phyloP scores from a whole-genome alignment of 2,797 vertebrate genomes.

The Agapornis canus region DNA sequence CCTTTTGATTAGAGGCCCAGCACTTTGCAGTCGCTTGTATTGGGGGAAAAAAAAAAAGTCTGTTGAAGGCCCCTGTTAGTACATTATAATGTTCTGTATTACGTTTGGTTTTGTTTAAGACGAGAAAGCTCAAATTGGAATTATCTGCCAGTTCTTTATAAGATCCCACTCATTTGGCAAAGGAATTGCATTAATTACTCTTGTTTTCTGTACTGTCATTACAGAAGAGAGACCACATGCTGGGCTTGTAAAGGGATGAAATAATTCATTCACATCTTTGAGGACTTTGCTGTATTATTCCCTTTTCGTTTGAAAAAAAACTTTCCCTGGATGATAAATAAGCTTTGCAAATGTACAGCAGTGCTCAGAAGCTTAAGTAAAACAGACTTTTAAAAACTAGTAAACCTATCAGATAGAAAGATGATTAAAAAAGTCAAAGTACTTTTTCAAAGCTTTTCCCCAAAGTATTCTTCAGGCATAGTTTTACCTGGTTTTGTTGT shows the following conservation, averaged over 20 bases:
- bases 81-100: background rate
- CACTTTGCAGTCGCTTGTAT: background rate
- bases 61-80: background rate
- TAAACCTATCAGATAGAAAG: background rate
- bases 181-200: constrained; percentile 45
- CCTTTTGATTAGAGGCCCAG: background rate
- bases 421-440: background rate
- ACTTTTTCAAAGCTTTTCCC: background rate
- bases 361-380: background rate
- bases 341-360: background rate
- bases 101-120: constrained; percentile 28
- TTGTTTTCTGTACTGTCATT: constrained; percentile 27
- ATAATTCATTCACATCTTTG: background rate
- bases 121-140: constrained; percentile 11
- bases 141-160: constrained; percentile 17
- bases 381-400: background rate
- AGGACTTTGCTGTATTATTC: background rate
- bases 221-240: constrained; percentile 17
- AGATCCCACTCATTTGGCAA: constrained; percentile 43
- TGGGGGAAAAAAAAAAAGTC: background rate
- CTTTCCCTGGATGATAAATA: background rate
- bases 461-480: background rate
- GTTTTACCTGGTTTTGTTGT: background rate
- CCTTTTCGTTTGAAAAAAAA: background rate
- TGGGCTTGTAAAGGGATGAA: constrained; percentile 21